These are phyloP conservation scores for Alectoris magna DNA, from an alignment of 2,797 vertebrate genomes.

Conservation along the genomic window DNA sequence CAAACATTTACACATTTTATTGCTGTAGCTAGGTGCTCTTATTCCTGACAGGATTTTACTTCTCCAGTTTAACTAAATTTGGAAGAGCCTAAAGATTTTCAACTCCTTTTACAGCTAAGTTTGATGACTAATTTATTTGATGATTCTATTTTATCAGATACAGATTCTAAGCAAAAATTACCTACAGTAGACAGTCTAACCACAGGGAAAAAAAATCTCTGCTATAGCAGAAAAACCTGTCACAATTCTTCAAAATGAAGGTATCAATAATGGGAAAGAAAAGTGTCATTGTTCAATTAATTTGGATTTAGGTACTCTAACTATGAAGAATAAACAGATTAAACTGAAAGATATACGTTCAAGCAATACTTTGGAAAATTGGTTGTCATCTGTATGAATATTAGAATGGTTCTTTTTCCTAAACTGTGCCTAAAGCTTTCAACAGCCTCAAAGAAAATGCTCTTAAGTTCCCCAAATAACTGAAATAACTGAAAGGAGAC, in stretches of 20 bases:
- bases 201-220: background rate
- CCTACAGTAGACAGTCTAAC: background rate
- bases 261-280: background rate
- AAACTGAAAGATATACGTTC: background rate
- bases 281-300: background rate
- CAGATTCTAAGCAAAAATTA: conserved; percentile 4
- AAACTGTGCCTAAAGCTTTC: background rate
- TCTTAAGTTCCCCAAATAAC: background rate
- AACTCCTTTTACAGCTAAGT: background rate
- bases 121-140: conserved; percentile 51
- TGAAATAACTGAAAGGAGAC: background rate
- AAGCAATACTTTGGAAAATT: background rate
- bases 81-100: background rate
- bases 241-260: background rate
- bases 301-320: background rate
- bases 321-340: background rate
- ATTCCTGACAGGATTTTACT: background rate
- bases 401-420: background rate
- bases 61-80: background rate
- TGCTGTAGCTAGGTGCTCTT: background rate
- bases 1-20: background rate
- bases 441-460: background rate
- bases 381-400: background rate
- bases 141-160: conserved; percentile 20
- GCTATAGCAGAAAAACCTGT: background rate